phyloP scores from a whole-genome alignment of 2,888 invertebrate genomes.

The Lithophane semibrunnea region DNA sequence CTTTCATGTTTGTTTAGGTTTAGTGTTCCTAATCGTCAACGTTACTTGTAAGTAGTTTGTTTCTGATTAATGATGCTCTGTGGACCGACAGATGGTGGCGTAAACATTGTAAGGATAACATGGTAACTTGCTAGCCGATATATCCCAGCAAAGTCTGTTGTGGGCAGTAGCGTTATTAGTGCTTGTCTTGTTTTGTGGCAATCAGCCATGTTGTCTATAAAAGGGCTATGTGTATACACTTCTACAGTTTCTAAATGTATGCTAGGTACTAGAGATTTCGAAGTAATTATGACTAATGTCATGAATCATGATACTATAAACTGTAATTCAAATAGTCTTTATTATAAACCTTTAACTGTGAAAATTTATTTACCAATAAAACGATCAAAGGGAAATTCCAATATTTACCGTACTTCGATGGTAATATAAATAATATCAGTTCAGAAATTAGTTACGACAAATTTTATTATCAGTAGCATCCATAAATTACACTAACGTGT shows the following conservation, averaged over 20 bases:
- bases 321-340: not conserved
- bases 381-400: not conserved
- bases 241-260: not conserved
- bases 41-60: constrained; percentile 27
- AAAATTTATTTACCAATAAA: not conserved
- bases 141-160: constrained; percentile 45
- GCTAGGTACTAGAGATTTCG: not conserved
- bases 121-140: constrained; percentile 56
- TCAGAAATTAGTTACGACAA: not conserved
- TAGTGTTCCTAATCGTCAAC: constrained; percentile 25
- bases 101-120: constrained; percentile 47
- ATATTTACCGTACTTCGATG: constrained; percentile 8
- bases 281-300: constrained; percentile 3
- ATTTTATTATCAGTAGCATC: not conserved
- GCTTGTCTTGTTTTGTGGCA: constrained; percentile 13
- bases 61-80: constrained; percentile 35
- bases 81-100: constrained; percentile 29
- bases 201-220: not conserved
- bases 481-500: not conserved
- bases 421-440: not conserved
- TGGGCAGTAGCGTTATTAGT: constrained; percentile 39
- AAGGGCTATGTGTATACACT: no score
- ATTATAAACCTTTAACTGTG: not conserved
- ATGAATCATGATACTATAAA: not conserved
- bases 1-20: constrained; percentile 38